Evolutionary conservation across 2,797 vertebrate genomes (phyloP), one percentile per base, ranked within the genome.

Genomic region (Mormyrops boulengeri): DNA sequence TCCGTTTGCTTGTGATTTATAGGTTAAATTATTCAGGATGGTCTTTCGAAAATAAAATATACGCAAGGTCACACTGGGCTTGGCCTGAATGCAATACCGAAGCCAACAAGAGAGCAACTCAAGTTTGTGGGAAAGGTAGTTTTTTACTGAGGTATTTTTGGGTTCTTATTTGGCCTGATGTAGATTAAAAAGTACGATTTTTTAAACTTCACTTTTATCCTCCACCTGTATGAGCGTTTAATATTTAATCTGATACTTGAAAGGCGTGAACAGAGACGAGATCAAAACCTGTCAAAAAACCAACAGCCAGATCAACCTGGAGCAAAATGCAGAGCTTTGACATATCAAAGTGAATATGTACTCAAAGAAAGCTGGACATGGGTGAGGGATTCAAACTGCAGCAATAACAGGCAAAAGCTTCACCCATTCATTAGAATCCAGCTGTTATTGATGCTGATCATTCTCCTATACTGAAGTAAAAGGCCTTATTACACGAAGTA

Each of bases 21-120:
- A 30, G 34, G 55, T 87, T 60, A 87, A 57, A 87, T 82, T 87
- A 57, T 38, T 87, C 86, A 87, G 86, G 55, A 53, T 41, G 50
- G 52, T 53, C 85, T 87, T 87, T 60, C 0, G 14, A 87, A 57
- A 41, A 87, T 19, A 57, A 87, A 60, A 19, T 53, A 38, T 57
- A 87, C 3, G 50, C 52, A 57, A 53, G 26, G 38, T 82, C 77
- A 82, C 7, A 3, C 41, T 82, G 7, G 77, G 77, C 41, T 87
- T 3, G 2, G 86, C 34, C 52, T 26, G 52, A 38, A 87, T 8
- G 17, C 38, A 7, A 30, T 60, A 44, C 55, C 8, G 19, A 60
- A 19, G 53, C 26, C 34, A 87, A 19, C 6, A 8, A 38, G 34
- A 60, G 38, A 9, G 49, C 11, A 12, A 34, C 85, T 86, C 7